These are phyloP conservation scores for Resseliella maxima DNA, from an alignment of 2,888 invertebrate species.

Conservation along the genomic window DNA sequence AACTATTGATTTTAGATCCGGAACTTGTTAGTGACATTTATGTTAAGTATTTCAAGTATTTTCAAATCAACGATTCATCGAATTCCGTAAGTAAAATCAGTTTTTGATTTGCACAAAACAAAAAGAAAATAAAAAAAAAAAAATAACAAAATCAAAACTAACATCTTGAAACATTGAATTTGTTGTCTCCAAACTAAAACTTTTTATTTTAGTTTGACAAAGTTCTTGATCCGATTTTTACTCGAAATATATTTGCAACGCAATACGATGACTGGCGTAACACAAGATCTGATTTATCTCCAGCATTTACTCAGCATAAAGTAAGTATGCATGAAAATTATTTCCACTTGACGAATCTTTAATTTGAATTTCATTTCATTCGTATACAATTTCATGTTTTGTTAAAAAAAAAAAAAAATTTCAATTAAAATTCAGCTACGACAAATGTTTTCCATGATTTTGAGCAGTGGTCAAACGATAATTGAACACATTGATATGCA, in stretches of 20 bases:
- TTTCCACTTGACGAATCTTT: neutral
- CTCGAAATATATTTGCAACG: slow-evolving; percentile 22
- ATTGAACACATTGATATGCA: neutral
- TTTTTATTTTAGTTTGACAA: slow-evolving; percentile 21
- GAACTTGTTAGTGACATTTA: slow-evolving; percentile 65
- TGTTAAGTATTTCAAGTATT: slow-evolving; percentile 67
- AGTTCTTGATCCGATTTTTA: slow-evolving; percentile 44
- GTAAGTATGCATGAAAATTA: slow-evolving; percentile 18
- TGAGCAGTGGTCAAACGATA: slow-evolving; percentile 10
- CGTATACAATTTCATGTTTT: neutral
- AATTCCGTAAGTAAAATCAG: slow-evolving; percentile 42
- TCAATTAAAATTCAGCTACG: slow-evolving; percentile 11
- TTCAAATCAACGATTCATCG: slow-evolving; percentile 61
- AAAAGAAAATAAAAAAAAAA: neutral
- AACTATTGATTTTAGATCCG: slow-evolving; percentile 65
- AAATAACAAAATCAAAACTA: no score
- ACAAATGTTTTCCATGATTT: slow-evolving; percentile 9
- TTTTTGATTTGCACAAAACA: neutral
- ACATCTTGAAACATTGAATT: neutral
- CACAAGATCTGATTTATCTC: slow-evolving; percentile 23
- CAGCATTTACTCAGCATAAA: slow-evolving; percentile 25
- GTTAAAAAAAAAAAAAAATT: neutral
- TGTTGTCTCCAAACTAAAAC: neutral
- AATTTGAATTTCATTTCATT: neutral
- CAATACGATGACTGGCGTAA: slow-evolving; percentile 12